Conservation (phyloP, 2,113 vertebrate genomes). For the Cyanoderma ruficeps region DNA sequence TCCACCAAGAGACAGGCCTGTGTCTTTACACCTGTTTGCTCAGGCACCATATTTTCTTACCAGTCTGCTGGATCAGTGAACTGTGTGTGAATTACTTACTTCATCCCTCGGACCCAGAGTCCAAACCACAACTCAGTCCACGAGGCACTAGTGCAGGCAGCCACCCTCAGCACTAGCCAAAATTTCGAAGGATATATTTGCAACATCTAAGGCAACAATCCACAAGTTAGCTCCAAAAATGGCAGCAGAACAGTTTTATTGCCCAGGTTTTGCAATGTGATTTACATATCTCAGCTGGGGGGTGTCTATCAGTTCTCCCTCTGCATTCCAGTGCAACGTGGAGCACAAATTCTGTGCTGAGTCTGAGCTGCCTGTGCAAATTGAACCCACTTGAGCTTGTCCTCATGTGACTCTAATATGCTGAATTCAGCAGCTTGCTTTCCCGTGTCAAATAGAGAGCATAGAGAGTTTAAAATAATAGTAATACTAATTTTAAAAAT, state of each 20-base stretch:
- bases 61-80: not conserved
- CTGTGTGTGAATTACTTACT: not conserved
- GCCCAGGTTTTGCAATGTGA: not conserved
- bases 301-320: not conserved
- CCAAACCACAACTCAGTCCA: not conserved
- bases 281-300: not conserved
- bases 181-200: not conserved
- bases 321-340: fast-evolving
- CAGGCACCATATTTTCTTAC: not conserved
- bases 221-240: not conserved
- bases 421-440: not conserved
- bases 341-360: not conserved
- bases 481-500: not conserved
- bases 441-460: not conserved
- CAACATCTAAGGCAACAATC: not conserved
- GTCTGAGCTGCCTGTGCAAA: not conserved
- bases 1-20: not conserved
- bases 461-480: not conserved
- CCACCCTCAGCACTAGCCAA: not conserved
- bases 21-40: not conserved
- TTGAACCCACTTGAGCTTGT: fast-evolving
- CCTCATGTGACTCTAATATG: not conserved
- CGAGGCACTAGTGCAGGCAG: not conserved
- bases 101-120: not conserved
- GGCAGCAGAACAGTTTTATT: not conserved